Percentiles rank a stretch among this genome's conserved stretches.
Evolutionary conservation across 2,797 vertebrate genomes (phyloP).

Genomic region (Sebastolobus alascanus): DNA sequence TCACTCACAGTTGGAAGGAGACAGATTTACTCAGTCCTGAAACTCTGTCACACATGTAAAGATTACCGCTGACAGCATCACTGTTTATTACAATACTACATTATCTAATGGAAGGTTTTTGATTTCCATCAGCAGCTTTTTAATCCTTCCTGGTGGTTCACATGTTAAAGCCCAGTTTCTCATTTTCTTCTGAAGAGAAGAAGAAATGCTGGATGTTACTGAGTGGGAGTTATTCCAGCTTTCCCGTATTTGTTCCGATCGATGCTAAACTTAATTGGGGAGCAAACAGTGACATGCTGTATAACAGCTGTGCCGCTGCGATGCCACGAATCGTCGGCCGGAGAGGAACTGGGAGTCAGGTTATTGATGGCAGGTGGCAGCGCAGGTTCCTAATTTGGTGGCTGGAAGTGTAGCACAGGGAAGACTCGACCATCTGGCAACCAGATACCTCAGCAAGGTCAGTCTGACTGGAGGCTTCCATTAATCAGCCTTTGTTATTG

Average conservation of each 20-base stretch:
- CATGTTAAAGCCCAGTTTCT: not conserved
- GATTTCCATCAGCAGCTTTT: slow-evolving; percentile 43
- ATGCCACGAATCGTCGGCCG: slow-evolving; percentile 42
- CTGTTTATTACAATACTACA: not conserved
- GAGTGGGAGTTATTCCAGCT: slow-evolving; percentile 14
- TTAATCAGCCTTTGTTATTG: slow-evolving; percentile 78
- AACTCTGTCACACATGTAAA: slow-evolving; percentile 44
- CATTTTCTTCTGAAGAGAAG: not conserved
- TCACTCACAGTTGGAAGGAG: slow-evolving; percentile 10
- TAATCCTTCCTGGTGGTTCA: not conserved
- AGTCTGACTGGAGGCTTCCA: slow-evolving; percentile 65
- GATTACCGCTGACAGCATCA: slow-evolving; percentile 48
- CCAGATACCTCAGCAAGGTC: slow-evolving; percentile 77
- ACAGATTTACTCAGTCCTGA: slow-evolving; percentile 26
- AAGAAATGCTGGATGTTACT: not conserved
- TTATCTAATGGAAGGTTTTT: slow-evolving; percentile 28
- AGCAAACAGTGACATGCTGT: slow-evolving; percentile 58
- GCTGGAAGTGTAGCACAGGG: slow-evolving; percentile 57
- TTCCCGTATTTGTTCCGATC: slow-evolving; percentile 37
- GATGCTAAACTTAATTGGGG: slow-evolving; percentile 32
- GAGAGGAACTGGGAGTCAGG: slow-evolving; percentile 31
- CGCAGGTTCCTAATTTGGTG: slow-evolving; percentile 65
- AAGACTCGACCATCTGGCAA: slow-evolving; percentile 80
- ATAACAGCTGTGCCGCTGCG: slow-evolving; percentile 57
- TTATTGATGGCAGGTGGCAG: slow-evolving; percentile 71